These are phyloP conservation scores for Karalla daura DNA, from an alignment of 2,797 vertebrate species.

Conservation along the genomic window DNA sequence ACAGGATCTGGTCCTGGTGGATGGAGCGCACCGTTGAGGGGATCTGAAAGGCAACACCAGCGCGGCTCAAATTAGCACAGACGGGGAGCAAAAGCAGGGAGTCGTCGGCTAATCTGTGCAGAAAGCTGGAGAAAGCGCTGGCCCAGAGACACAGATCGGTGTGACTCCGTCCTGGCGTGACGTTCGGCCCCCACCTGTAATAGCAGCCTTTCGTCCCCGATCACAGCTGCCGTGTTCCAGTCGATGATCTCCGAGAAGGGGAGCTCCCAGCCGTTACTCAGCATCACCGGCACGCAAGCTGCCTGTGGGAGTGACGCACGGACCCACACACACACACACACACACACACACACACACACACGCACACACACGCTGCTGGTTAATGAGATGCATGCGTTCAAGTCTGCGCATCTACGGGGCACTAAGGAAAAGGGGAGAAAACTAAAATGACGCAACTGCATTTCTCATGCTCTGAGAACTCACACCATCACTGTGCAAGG, in stretches of 20 bases:
- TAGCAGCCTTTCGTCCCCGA: constrained; percentile 97
- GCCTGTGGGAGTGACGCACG: constrained; percentile 82
- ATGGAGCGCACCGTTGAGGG: constrained; percentile 98
- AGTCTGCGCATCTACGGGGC: neutral
- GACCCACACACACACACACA: neutral
- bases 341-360: too few relatives aligned
- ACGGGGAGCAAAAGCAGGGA: neutral
- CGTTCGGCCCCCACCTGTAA: constrained; percentile 88
- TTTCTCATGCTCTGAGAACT: constrained; percentile 10
- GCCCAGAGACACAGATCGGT: too few relatives aligned
- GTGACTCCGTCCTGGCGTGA: neutral
- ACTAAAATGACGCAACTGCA: neutral
- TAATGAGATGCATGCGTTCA: constrained; percentile 10
- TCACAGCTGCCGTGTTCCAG: constrained; percentile 96
- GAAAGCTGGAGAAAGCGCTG: too few relatives aligned
- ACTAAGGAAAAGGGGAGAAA: constrained; percentile 1
- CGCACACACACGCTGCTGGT: neutral
- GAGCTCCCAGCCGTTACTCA: constrained; percentile 99
- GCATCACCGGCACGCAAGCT: constrained; percentile 97
- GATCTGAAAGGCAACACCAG: constrained; percentile 83
- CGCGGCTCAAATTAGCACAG: neutral
- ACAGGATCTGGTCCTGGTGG: constrained; percentile 98
- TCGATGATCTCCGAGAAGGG: constrained; percentile 99
- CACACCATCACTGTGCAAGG: constrained; percentile 16
- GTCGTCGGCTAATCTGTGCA: neutral